Conservation (phyloP, 2,113 vertebrate species). For the Malaclemys terrapin region DNA sequence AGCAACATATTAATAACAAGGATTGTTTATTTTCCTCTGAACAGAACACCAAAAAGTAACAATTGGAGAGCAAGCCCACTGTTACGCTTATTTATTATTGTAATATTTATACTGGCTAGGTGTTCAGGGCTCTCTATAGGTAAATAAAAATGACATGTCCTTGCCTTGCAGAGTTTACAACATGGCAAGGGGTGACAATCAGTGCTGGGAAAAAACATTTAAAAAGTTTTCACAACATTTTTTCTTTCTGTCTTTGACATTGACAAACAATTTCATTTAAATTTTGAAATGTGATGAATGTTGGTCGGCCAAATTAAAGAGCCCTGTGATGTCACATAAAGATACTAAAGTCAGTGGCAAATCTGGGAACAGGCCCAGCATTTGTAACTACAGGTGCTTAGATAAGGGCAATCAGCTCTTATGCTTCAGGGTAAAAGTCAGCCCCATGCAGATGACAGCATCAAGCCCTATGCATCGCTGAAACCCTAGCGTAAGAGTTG, state of each 20-base stretch:
- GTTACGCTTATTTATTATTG: conserved; percentile 47
- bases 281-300: not conserved
- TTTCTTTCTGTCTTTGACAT: not conserved
- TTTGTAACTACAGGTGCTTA: not conserved
- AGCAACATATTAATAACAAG: conserved; percentile 74
- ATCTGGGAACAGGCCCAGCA: not conserved
- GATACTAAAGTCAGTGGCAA: not conserved
- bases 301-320: not conserved
- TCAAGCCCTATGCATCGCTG: not conserved
- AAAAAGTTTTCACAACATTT: not conserved
- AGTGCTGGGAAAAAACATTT: not conserved
- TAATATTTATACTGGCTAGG: conserved; percentile 56
- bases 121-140: conserved; percentile 54
- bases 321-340: not conserved
- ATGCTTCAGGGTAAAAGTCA: not conserved
- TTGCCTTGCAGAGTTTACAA: not conserved
- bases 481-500: not conserved
- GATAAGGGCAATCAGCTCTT: not conserved
- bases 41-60: conserved; percentile 39
- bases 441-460: not conserved
- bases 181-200: not conserved
- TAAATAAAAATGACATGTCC: conserved; percentile 35
- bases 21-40: conserved; percentile 51
- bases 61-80: conserved; percentile 52
- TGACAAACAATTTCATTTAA: not conserved